phyloP scores from a whole-genome alignment of 2,888 invertebrate species.

The Plagodis dolabraria region DNA sequence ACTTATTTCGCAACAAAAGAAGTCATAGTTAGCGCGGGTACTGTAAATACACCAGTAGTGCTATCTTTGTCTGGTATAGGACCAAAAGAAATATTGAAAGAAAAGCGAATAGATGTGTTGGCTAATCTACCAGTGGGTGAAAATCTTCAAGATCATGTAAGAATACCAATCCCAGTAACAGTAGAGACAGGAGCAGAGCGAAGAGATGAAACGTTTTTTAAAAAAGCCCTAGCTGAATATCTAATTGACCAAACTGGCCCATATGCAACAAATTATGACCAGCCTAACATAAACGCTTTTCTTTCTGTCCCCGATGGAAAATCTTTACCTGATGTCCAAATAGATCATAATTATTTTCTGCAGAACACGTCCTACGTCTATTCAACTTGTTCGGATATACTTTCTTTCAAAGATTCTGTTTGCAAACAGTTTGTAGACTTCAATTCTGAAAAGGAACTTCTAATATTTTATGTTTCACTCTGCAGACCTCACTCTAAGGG shows the following conservation, averaged over 20 bases:
- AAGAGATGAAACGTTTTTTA: conserved; percentile 62
- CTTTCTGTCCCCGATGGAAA: conserved; percentile 61
- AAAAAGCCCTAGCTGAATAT: conserved; percentile 68
- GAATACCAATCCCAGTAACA: conserved; percentile 70
- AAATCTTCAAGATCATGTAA: conserved; percentile 78
- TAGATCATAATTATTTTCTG: conserved; percentile 75
- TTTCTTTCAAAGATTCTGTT: conserved; percentile 64
- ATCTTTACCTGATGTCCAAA: conserved; percentile 69
- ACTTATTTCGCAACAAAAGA: conserved; percentile 63
- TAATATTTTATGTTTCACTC: conserved; percentile 69
- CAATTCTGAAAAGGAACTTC: conserved; percentile 66
- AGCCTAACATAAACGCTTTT: conserved; percentile 75
- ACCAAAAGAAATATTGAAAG: conserved; percentile 58
- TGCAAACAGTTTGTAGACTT: conserved; percentile 67
- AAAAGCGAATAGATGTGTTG: conserved; percentile 56
- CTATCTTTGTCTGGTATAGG: conserved; percentile 74
- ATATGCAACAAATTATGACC: conserved; percentile 69
- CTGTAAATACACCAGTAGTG: conserved; percentile 68
- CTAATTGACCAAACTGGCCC: conserved; percentile 72
- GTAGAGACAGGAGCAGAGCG: conserved; percentile 62
- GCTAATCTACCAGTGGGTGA: conserved; percentile 69
- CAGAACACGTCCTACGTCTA: conserved; percentile 66
- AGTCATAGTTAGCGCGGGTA: conserved; percentile 69
- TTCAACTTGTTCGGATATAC: conserved; percentile 59
- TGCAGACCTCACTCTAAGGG: conserved; percentile 72